Conservation (phyloP, 35 echinoderm and acorn worm species). For the Heliocidaris erythrogramma region DNA sequence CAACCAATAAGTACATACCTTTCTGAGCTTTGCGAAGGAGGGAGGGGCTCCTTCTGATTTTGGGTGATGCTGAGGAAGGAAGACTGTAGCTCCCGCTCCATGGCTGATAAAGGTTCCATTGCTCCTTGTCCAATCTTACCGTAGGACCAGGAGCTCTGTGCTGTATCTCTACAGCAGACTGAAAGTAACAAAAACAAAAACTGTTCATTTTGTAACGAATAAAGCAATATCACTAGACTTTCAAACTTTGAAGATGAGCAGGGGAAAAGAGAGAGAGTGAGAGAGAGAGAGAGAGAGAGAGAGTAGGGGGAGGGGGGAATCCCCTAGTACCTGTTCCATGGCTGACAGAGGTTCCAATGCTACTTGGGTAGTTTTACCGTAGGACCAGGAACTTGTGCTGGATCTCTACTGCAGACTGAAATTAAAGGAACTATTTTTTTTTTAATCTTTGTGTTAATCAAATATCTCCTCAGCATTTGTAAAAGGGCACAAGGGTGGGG, state of each 20-base stretch:
- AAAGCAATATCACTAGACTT: too few species aligned
- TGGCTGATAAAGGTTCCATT: conserved; percentile 39
- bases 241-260: too few species aligned
- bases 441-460: too few species aligned
- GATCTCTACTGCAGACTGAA: conserved; percentile 20
- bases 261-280: too few species aligned
- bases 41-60: conserved; percentile 20
- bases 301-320: neutral
- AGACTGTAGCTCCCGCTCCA: conserved; percentile 48
- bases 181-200: neutral
- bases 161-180: conserved; percentile 45
- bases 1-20: conserved; percentile 24
- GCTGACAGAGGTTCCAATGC: neutral
- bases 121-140: conserved; percentile 39
- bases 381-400: conserved; percentile 20
- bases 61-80: conserved; percentile 20
- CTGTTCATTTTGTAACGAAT: neutral
- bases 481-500: too few species aligned
- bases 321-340: neutral
- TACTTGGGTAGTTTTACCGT: neutral
- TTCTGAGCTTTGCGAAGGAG: conserved; percentile 33
- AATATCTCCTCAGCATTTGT: too few species aligned
- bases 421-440: neutral
- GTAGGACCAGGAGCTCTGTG: conserved; percentile 44
- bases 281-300: too few species aligned